These are phyloP conservation scores for Hemibagrus guttatus DNA, from an alignment of 2,797 vertebrate genomes.

Conservation along the genomic window DNA sequence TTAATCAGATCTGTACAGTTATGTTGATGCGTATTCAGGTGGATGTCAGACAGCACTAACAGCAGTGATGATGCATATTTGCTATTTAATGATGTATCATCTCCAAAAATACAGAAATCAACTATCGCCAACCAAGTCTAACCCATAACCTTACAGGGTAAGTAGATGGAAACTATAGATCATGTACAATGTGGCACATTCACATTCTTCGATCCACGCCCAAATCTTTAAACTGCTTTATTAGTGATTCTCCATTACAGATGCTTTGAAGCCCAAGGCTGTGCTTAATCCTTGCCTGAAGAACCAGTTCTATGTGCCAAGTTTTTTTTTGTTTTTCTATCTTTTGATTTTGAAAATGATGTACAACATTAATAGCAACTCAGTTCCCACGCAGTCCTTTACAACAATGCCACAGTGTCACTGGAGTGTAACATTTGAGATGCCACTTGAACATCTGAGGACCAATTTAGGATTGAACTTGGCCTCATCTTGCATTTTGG, in stretches of 20 bases:
- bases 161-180: not conserved
- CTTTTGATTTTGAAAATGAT: not conserved
- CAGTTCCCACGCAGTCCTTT: not conserved
- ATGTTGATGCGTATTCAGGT: not conserved
- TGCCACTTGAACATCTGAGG: not conserved
- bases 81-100: not conserved
- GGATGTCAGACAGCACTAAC: not conserved
- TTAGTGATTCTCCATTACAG: not conserved
- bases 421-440: not conserved
- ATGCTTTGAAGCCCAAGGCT: not conserved
- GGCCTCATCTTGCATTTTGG: not conserved
- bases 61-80: not conserved
- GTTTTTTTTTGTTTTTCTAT: not conserved
- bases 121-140: not conserved
- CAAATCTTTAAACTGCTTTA: not conserved
- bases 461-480: not conserved
- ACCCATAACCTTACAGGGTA: not conserved
- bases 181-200: not conserved
- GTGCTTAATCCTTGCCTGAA: not conserved
- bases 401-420: not conserved
- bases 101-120: too few relatives aligned
- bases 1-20: not conserved
- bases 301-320: not conserved
- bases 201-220: not conserved
- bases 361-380: not conserved